Evolutionary conservation across 2,888 invertebrate genomes (phyloP).

Genomic region (Ferrisia virgata): DNA sequence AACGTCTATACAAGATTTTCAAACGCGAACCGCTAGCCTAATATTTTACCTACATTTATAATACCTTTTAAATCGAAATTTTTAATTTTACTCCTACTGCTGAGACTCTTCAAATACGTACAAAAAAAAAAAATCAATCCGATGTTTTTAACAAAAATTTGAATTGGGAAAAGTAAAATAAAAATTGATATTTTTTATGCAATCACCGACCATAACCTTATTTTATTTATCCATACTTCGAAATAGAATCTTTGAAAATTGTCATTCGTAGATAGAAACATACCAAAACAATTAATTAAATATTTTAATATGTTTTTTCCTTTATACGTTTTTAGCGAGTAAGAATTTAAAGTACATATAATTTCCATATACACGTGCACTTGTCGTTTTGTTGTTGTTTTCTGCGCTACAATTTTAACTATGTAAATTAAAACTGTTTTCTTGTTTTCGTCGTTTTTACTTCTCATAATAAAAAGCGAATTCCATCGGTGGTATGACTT

Average conservation of each 20-base stretch:
- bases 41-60: too few species aligned
- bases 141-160: too few species aligned
- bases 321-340: neutral
- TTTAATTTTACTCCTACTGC: neutral
- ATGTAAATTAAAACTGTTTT: neutral
- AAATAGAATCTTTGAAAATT: too few species aligned
- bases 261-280: neutral
- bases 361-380: neutral
- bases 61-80: neutral
- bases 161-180: too few species aligned
- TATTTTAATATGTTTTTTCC: neutral
- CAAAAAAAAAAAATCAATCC: too few species aligned
- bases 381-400: neutral
- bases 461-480: neutral
- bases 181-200: too few species aligned
- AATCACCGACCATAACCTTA: too few species aligned
- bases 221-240: too few species aligned
- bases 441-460: neutral
- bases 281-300: neutral
- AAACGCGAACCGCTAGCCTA: too few species aligned
- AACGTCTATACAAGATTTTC: neutral
- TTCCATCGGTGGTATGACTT: too few species aligned
- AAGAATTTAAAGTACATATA: neutral
- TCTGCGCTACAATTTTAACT: neutral
- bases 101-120: too few species aligned